phyloP scores from a whole-genome alignment of 2,888 invertebrate genomes.

The Mycogona germanica region DNA sequence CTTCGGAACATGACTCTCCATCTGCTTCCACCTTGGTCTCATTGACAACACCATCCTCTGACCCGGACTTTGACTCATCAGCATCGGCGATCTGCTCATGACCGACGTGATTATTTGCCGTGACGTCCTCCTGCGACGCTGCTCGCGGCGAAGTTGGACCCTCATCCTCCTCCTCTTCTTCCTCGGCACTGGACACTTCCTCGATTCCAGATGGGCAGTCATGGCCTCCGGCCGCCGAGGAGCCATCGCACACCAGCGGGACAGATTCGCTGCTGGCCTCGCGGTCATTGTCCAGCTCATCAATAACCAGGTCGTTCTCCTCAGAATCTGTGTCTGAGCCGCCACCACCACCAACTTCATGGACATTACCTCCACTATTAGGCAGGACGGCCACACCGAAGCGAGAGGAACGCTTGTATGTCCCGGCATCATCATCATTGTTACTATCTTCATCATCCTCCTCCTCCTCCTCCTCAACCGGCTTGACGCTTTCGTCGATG shows the following conservation, averaged over 20 bases:
- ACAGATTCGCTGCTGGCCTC: not conserved
- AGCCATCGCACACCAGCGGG: too few species aligned
- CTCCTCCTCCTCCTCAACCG: constrained; percentile 32
- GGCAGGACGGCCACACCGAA: too few species aligned
- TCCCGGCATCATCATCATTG: not conserved
- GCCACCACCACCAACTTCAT: not conserved
- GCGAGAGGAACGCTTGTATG: too few species aligned
- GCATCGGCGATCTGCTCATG: not conserved
- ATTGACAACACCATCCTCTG: not conserved
- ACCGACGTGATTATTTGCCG: constrained; percentile 4
- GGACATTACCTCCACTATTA: not conserved
- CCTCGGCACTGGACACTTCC: constrained; percentile 8
- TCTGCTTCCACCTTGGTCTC: constrained; percentile 8
- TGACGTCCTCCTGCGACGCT: not conserved
- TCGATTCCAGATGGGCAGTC: constrained; percentile 5
- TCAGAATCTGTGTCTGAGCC: constrained; percentile 2
- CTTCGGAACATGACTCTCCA: not conserved
- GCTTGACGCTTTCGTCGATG: constrained; percentile 23
- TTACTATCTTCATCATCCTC: constrained; percentile 44
- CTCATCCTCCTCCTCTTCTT: constrained; percentile 1
- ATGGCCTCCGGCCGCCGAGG: too few species aligned
- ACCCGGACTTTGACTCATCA: not conserved
- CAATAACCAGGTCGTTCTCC: constrained; percentile 22
- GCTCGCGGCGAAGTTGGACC: not conserved
- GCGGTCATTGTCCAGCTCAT: constrained; percentile 16